A percentile compares a stretch with the other conserved stretches of the same genome.
These are phyloP conservation scores for Drosophila littoralis DNA, from an alignment of 1,140 invertebrate genomes.

Conservation along the genomic window DNA sequence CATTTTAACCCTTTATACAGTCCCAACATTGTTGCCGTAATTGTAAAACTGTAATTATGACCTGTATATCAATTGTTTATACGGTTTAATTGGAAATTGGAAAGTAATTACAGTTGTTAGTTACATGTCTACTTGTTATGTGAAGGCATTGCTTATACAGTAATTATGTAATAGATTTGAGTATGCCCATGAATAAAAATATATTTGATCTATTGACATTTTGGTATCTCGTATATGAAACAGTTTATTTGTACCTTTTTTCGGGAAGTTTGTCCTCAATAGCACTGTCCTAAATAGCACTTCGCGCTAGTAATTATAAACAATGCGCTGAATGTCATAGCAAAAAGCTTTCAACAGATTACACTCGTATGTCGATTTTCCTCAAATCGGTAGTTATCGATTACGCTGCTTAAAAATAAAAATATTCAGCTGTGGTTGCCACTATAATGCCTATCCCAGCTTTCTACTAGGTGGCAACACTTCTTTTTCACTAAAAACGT, in stretches of 20 bases:
- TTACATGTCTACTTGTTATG: slow-evolving; percentile 52
- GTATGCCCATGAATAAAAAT: slow-evolving; percentile 20
- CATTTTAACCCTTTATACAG: slow-evolving; percentile 64
- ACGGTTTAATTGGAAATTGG: slow-evolving; percentile 75
- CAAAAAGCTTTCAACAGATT: neutral
- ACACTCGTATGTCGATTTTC: neutral
- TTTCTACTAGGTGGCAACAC: slow-evolving; percentile 22
- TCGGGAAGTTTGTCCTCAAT: too few species aligned
- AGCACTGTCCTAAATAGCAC: too few species aligned
- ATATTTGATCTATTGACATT: neutral
- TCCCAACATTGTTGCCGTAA: slow-evolving; percentile 16
- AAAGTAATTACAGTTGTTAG: slow-evolving; percentile 65
- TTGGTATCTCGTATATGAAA: too few species aligned
- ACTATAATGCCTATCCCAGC: neutral
- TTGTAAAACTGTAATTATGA: slow-evolving; percentile 61
- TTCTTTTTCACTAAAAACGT: slow-evolving; percentile 45
- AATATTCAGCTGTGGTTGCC: neutral
- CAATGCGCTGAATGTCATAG: slow-evolving; percentile 2
- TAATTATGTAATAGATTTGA: slow-evolving; percentile 58
- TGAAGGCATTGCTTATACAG: slow-evolving; percentile 56
- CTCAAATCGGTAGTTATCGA: slow-evolving; percentile 3
- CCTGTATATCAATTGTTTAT: slow-evolving; percentile 68
- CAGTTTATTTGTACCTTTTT: too few species aligned
- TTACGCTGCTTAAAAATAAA: neutral
- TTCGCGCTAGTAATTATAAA: slow-evolving; percentile 13